Evolutionary conservation across 2,797 vertebrate genomes (phyloP).

Genomic region (Semaprochilodus insignis): DNA sequence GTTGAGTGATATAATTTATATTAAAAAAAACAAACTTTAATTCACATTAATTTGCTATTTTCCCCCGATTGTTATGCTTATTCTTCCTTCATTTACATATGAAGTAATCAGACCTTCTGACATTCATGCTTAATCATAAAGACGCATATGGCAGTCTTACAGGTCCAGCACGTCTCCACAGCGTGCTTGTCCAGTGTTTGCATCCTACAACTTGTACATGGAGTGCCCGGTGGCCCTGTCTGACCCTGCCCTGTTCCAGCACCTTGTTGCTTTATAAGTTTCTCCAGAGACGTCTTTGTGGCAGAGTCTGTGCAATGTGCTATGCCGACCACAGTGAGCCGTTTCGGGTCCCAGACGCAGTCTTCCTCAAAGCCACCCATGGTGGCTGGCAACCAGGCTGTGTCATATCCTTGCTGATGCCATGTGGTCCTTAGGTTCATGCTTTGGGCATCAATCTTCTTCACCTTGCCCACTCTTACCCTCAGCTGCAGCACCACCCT

Average conservation of each 20-base stretch:
- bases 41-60: no score
- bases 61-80: not conserved
- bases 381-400: constrained; percentile 59
- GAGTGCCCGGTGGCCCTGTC: not conserved
- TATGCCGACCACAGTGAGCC: constrained; percentile 59
- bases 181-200: constrained; percentile 42
- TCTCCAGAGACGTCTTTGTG: constrained; percentile 51
- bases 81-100: not conserved
- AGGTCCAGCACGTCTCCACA: constrained; percentile 61
- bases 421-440: constrained; percentile 19
- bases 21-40: no score
- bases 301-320: constrained; percentile 54
- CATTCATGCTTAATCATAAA: constrained; percentile 65
- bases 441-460: constrained; percentile 51
- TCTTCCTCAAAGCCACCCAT: constrained; percentile 55
- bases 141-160: constrained; percentile 55
- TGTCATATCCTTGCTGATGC: constrained; percentile 65
- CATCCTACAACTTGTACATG: constrained; percentile 55
- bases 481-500: constrained; percentile 61
- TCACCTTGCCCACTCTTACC: constrained; percentile 64
- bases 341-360: constrained; percentile 64
- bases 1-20: no score
- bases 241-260: not conserved
- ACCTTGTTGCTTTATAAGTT: constrained; percentile 51
- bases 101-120: constrained; percentile 4